Conservation (phyloP, 2,888 invertebrate species). For the Yponomeuta malinellus region DNA sequence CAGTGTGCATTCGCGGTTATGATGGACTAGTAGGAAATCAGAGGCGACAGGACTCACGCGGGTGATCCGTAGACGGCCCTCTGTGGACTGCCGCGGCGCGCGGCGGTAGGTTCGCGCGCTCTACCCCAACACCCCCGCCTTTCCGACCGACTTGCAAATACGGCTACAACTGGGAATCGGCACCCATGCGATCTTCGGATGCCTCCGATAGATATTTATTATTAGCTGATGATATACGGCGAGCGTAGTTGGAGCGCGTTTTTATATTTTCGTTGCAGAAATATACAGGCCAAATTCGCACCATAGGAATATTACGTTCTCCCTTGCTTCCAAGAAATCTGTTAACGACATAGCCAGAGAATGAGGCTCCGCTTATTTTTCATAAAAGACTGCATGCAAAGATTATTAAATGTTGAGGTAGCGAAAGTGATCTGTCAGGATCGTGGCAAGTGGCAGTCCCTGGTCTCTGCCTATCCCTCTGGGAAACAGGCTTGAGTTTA, state of each 20-base stretch:
- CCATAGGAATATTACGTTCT: not conserved
- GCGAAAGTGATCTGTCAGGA: no score
- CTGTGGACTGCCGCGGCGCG: constrained; percentile 66
- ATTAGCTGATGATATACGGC: constrained; percentile 9
- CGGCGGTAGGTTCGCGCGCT: constrained; percentile 27
- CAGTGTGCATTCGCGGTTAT: not conserved
- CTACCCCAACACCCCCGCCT: constrained; percentile 63
- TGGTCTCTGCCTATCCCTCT: no score
- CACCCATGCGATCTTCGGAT: not conserved
- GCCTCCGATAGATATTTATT: constrained; percentile 6
- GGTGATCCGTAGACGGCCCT: constrained; percentile 54
- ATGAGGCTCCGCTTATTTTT: no score
- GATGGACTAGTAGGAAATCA: constrained; percentile 5
- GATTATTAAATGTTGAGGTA: no score
- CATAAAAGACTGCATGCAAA: no score
- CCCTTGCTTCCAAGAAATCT: not conserved
- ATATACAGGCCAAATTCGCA: not conserved
- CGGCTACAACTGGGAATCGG: constrained; percentile 27
- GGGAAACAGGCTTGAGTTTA: no score
- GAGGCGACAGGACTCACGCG: constrained; percentile 33
- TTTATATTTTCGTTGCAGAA: not conserved
- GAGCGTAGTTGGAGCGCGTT: not conserved
- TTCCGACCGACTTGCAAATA: constrained; percentile 47
- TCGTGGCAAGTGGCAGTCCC: no score
- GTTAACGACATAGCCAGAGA: not conserved